Percentiles rank a stretch among this genome's conserved stretches.
phyloP scores from a whole-genome alignment of 2,113 vertebrate species.

The Redunca redunca region DNA sequence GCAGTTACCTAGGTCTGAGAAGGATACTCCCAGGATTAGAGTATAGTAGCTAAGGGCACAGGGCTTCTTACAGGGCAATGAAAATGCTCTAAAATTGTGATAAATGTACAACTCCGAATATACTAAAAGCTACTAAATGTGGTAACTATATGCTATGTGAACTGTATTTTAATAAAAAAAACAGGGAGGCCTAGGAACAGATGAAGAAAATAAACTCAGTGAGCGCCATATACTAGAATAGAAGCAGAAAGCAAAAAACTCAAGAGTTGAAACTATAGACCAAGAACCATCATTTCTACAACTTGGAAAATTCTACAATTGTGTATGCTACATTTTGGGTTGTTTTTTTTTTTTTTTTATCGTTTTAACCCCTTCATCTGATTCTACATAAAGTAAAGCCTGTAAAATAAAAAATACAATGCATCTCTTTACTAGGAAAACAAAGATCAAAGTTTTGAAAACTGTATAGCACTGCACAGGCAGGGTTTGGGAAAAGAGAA shows the following conservation, averaged over 20 bases:
- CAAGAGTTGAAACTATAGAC: background rate
- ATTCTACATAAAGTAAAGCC: background rate
- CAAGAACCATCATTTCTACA: background rate
- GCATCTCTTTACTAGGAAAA: background rate
- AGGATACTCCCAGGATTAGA: background rate
- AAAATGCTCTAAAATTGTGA: conserved; percentile 19
- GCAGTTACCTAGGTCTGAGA: background rate
- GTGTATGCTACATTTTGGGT: background rate
- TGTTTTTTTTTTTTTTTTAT: background rate
- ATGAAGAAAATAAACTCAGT: background rate
- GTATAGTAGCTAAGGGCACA: background rate
- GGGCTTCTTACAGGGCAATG: background rate
- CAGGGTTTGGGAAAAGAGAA: background rate
- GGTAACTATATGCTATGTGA: background rate
- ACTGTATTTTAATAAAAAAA: conserved; percentile 16
- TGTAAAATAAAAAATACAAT: background rate
- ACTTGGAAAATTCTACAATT: background rate
- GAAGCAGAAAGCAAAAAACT: background rate
- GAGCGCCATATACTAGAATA: background rate
- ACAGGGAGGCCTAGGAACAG: background rate
- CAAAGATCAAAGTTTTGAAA: background rate
- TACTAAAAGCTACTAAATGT: background rate
- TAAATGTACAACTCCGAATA: background rate
- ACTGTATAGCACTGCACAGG: background rate
- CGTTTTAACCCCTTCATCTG: background rate